A percentile compares a stretch with the other conserved stretches of the same genome.
phyloP scores from a whole-genome alignment of 2,797 vertebrate genomes.

The Galaxias olidus region DNA sequence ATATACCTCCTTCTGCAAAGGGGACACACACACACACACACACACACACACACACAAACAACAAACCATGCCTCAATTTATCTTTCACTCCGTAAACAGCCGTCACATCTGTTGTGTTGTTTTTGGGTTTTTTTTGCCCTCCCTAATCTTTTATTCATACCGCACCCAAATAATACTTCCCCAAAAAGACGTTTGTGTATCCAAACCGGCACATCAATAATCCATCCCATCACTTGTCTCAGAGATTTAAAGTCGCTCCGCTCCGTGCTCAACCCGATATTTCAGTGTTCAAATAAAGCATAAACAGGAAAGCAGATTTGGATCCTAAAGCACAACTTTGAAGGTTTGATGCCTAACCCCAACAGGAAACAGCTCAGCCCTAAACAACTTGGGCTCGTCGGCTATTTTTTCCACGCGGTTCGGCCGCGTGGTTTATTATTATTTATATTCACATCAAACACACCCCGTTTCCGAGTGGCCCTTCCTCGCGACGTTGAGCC shows the following conservation, averaged over 20 bases:
- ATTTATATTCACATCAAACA: conserved; percentile 76
- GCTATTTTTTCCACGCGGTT: conserved; percentile 66
- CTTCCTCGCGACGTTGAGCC: conserved; percentile 58
- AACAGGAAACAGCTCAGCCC: conserved; percentile 72
- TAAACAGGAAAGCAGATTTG: conserved; percentile 43
- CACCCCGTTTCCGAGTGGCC: conserved; percentile 58
- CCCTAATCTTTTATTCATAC: conserved; percentile 62
- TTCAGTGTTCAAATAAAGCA: conserved; percentile 40
- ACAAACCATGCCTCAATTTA: neutral
- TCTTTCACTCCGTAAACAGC: neutral
- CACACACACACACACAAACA: conserved; percentile 8
- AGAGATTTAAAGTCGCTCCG: too few species aligned
- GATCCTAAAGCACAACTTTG: conserved; percentile 61
- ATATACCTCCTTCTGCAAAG: conserved; percentile 86
- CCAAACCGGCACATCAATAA: neutral
- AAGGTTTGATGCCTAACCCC: conserved; percentile 33
- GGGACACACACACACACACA: too few species aligned
- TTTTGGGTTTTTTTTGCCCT: conserved; percentile 47
- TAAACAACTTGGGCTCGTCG: conserved; percentile 75
- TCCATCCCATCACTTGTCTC: too few species aligned
- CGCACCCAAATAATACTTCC: conserved; percentile 29
- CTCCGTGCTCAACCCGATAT: neutral
- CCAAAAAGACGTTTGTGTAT: conserved; percentile 17
- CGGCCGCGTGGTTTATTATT: conserved; percentile 63
- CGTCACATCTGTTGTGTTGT: neutral